Conservation (phyloP, 2,888 invertebrate genomes). For the Brachylomia viminalis region DNA sequence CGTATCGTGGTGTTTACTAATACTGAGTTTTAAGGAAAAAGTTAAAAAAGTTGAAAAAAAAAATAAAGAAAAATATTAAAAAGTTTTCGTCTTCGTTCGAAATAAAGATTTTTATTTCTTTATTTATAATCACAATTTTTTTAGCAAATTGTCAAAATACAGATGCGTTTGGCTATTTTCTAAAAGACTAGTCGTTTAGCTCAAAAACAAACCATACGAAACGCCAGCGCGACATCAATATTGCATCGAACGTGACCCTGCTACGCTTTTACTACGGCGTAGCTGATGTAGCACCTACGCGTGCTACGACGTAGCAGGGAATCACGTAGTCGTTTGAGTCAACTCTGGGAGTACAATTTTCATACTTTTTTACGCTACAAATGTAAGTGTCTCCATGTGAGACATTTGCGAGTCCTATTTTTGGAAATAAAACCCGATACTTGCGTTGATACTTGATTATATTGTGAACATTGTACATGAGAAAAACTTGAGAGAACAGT, state of each 20-base stretch:
- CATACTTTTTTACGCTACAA: too few relatives aligned
- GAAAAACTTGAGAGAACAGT: too few relatives aligned
- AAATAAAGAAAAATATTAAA: too few relatives aligned
- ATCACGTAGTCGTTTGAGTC: not conserved
- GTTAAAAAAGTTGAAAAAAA: too few relatives aligned
- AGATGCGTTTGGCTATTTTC: not conserved
- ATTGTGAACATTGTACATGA: too few relatives aligned
- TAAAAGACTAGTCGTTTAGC: not conserved
- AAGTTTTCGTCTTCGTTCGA: too few relatives aligned
- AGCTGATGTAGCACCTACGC: conserved; percentile 6
- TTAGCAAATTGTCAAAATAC: not conserved
- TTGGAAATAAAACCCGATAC: too few relatives aligned
- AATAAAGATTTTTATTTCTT: not conserved
- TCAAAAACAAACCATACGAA: not conserved
- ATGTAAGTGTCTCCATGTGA: too few relatives aligned
- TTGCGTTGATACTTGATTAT: too few relatives aligned
- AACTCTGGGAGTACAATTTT: not conserved
- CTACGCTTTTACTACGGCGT: conserved; percentile 46
- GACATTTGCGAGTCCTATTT: too few relatives aligned
- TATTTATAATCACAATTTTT: not conserved
- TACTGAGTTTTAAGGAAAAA: not conserved
- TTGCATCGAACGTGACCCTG: conserved; percentile 6
- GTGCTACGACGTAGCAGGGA: conserved; percentile 36
- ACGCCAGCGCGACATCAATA: not conserved
- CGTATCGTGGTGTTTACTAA: not conserved